Evolutionary conservation across 64 coral and sea anemone species (phyloP).

Genomic region (Hydrozoanthus tunicans): DNA sequence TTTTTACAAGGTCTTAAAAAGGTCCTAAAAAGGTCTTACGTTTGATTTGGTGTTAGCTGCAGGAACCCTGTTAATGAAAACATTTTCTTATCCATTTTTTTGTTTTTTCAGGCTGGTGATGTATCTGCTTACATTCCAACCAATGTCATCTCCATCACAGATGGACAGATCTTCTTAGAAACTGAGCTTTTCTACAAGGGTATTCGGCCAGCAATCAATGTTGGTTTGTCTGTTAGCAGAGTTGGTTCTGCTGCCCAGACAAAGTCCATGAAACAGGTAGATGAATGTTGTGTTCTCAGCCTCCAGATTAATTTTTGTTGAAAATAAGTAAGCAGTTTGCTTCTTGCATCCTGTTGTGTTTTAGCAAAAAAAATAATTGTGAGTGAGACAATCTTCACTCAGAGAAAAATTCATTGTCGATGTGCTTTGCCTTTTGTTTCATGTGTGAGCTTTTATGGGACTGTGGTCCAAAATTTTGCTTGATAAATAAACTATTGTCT

Average conservation of each 20-base stretch:
- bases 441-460: no score
- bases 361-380: no score
- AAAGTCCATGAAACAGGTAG: constrained; percentile 99
- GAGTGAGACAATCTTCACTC: no score
- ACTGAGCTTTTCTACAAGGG: constrained; percentile 99
- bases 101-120: constrained; percentile 82
- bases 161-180: constrained; percentile 99
- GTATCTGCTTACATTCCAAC: constrained; percentile 99
- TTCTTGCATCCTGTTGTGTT: no score
- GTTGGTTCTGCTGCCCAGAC: constrained; percentile 98
- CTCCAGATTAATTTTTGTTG: background rate
- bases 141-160: constrained; percentile 99
- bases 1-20: no score
- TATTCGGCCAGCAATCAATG: constrained; percentile 99
- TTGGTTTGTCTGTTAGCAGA: constrained; percentile 97
- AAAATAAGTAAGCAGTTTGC: background rate
- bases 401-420: no score
- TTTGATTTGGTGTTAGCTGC: background rate
- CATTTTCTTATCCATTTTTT: background rate
- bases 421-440: no score
- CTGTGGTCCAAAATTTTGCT: no score
- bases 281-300: background rate
- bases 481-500: no score
- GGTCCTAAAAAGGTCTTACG: no score
- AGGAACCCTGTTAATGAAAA: background rate